phyloP scores from a whole-genome alignment of 2,113 vertebrate genomes.

The Isichthys henryi region DNA sequence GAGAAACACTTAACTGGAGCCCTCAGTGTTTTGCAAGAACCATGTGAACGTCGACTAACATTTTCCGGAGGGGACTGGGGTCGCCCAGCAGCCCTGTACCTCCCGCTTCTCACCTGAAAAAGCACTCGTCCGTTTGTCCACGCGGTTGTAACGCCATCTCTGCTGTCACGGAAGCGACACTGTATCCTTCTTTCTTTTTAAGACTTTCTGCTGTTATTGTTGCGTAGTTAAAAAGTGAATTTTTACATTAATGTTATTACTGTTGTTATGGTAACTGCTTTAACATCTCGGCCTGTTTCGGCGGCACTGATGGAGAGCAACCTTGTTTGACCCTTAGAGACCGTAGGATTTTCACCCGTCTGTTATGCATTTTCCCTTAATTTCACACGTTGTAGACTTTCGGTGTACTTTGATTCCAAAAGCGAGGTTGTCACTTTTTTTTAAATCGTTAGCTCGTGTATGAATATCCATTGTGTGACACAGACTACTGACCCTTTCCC shows the following conservation, averaged over 20 bases:
- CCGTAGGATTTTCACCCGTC: background rate
- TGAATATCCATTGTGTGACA: background rate
- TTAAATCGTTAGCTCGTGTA: background rate
- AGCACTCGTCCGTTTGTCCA: background rate
- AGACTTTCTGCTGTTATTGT: background rate
- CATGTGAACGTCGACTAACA: background rate
- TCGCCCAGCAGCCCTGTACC: background rate
- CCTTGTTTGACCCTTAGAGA: background rate
- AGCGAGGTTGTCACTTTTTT: background rate
- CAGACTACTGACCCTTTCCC: slow-evolving; percentile 7
- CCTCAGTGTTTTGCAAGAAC: background rate
- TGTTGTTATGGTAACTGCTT: background rate
- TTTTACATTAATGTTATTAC: background rate
- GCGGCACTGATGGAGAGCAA: background rate
- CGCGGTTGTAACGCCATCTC: no score
- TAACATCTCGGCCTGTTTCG: background rate
- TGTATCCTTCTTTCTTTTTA: background rate
- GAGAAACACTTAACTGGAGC: background rate
- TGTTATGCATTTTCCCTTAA: background rate
- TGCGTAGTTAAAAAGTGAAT: background rate
- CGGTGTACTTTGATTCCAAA: background rate
- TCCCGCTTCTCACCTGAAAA: background rate
- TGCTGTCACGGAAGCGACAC: background rate
- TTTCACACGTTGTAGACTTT: background rate
- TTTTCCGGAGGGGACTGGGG: background rate